Evolutionary conservation across 1,140 invertebrate species (phyloP).

Genomic region (Cyphomyrmex costatus): DNA sequence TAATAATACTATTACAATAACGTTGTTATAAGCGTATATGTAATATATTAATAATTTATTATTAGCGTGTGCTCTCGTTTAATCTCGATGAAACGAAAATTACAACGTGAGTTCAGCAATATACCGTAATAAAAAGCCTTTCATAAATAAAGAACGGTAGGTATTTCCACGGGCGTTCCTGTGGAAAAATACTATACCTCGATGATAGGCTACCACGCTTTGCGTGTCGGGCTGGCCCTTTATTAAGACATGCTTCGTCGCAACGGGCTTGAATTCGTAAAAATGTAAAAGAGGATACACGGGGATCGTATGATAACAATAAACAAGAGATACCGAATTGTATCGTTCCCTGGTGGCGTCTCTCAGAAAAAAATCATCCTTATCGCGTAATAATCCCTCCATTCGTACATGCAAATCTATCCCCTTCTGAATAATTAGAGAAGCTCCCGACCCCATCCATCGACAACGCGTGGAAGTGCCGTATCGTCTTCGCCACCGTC

Average conservation of each 20-base stretch:
- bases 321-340: background rate
- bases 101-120: background rate
- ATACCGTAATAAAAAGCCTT: constrained; percentile 17
- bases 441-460: background rate
- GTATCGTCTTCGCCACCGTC: background rate
- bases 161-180: background rate
- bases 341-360: background rate
- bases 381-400: background rate
- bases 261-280: constrained; percentile 31
- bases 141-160: constrained; percentile 25
- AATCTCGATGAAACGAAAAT: constrained; percentile 36
- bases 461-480: background rate
- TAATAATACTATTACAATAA: constrained; percentile 18
- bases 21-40: background rate
- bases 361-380: constrained; percentile 44
- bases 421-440: constrained; percentile 19
- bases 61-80: constrained; percentile 10
- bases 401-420: background rate
- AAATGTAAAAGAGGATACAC: background rate
- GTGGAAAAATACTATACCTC: constrained; percentile 1
- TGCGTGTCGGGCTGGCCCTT: constrained; percentile 15
- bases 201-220: background rate
- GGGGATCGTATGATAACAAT: background rate
- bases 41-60: constrained; percentile 14
- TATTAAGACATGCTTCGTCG: constrained; percentile 18